Evolutionary conservation across 2,888 invertebrate genomes (phyloP).

Genomic region (Thymelicus lineola): DNA sequence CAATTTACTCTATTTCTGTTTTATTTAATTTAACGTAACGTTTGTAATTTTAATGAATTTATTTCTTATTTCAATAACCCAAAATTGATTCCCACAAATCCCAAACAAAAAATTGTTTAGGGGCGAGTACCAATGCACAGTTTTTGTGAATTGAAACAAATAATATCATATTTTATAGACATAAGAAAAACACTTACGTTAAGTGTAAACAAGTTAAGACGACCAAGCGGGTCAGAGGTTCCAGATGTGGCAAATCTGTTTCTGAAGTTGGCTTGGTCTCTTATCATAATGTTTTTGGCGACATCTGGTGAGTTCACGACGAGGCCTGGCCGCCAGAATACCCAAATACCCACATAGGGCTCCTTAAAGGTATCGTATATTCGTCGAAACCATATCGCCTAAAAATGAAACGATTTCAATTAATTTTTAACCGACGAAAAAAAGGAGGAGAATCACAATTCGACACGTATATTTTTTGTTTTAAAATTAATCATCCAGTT

Average conservation of each 20-base stretch:
- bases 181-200: constrained; percentile 55
- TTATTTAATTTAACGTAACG: too few species aligned
- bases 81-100: too few species aligned
- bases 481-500: background rate
- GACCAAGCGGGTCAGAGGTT: constrained; percentile 59
- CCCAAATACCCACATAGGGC: constrained; percentile 67
- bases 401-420: constrained; percentile 29
- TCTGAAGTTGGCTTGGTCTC: constrained; percentile 60
- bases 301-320: constrained; percentile 63
- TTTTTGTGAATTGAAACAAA: too few species aligned
- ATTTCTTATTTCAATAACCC: too few species aligned
- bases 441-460: too few species aligned
- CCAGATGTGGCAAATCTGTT: constrained; percentile 60
- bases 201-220: constrained; percentile 57
- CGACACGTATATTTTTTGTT: too few species aligned
- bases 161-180: background rate
- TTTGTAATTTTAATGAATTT: too few species aligned
- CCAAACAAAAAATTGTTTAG: too few species aligned
- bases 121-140: too few species aligned
- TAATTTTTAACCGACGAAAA: too few species aligned
- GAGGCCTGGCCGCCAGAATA: constrained; percentile 67
- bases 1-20: too few species aligned
- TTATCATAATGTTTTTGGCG: constrained; percentile 59
- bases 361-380: constrained; percentile 52
- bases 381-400: constrained; percentile 59